Conservation (phyloP, 2,797 vertebrate genomes). For the Rhynchonycteris naso region DNA sequence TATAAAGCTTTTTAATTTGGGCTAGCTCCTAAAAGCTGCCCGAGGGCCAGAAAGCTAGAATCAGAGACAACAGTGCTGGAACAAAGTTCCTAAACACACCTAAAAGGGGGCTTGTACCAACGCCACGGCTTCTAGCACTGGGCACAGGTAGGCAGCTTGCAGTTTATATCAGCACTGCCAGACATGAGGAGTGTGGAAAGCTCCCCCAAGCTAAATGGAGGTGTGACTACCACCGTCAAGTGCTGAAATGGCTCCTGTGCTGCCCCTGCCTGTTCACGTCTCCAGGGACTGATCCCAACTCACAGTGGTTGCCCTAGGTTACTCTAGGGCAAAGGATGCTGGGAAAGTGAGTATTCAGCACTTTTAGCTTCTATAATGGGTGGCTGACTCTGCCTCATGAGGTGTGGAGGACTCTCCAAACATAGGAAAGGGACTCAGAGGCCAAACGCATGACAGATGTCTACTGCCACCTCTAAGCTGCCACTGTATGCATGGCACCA, state of each 20-base stretch:
- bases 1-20: neutral
- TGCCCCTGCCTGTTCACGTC: neutral
- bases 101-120: neutral
- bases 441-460: neutral
- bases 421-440: neutral
- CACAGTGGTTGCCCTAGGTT: neutral
- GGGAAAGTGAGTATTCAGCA: neutral
- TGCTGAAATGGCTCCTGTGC: no score
- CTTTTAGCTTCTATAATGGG: neutral
- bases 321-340: neutral
- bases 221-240: no score
- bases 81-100: neutral
- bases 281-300: neutral
- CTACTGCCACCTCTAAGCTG: neutral
- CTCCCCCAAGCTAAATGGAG: neutral
- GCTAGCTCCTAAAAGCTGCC: neutral
- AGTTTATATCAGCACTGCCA: neutral
- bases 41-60: neutral
- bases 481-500: neutral
- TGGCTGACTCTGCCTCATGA: neutral
- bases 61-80: neutral
- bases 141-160: neutral
- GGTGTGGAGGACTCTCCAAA: neutral
- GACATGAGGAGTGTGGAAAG: neutral
- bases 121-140: neutral